phyloP scores from a whole-genome alignment of 2,888 invertebrate species.

The Hedya salicella region DNA sequence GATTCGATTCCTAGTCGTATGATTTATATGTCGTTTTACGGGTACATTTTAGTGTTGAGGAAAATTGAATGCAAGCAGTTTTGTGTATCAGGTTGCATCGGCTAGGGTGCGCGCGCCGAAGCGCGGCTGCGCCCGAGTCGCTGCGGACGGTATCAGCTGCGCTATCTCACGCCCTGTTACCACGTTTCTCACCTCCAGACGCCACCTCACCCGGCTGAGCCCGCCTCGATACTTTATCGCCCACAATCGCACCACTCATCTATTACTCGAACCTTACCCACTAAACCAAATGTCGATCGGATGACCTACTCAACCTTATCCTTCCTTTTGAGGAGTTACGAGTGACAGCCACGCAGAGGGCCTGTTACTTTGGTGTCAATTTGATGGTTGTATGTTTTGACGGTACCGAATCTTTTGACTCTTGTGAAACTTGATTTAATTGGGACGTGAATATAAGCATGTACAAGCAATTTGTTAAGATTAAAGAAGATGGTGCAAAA shows the following conservation, averaged over 20 bases:
- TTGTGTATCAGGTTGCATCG: slow-evolving; percentile 37
- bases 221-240: slow-evolving; percentile 73
- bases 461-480: too few species aligned
- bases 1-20: too few species aligned
- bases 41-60: too few species aligned
- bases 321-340: slow-evolving; percentile 61
- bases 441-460: neutral
- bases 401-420: neutral
- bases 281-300: slow-evolving; percentile 70
- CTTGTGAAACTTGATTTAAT: neutral
- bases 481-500: too few species aligned
- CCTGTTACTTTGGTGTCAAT: slow-evolving; percentile 47
- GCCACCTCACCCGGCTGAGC: slow-evolving; percentile 65
- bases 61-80: too few species aligned
- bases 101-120: slow-evolving; percentile 12
- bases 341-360: slow-evolving; percentile 57
- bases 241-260: slow-evolving; percentile 74
- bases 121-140: slow-evolving; percentile 43
- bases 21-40: too few species aligned
- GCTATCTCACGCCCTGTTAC: slow-evolving; percentile 79
- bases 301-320: slow-evolving; percentile 57
- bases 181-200: slow-evolving; percentile 82
- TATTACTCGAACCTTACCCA: slow-evolving; percentile 73
- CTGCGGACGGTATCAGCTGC: slow-evolving; percentile 66
- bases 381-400: slow-evolving; percentile 44